Conservation (phyloP, 2,888 invertebrate species). For the Scotopteryx bipunctaria region DNA sequence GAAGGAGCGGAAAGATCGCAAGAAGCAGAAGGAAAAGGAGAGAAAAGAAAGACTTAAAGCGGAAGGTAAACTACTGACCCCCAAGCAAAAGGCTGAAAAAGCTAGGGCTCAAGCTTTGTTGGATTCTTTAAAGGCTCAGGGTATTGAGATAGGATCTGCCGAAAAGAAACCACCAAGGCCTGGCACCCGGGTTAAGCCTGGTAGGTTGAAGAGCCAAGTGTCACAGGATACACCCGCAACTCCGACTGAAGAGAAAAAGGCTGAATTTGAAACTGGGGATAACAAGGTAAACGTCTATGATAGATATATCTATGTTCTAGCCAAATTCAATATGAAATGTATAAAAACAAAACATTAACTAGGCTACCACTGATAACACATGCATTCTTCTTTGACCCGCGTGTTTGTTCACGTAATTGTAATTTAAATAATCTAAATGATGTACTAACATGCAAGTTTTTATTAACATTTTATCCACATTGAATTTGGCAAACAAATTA, state of each 20-base stretch:
- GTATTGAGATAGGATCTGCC: conserved; percentile 90
- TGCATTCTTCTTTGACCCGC: no score
- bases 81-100: conserved; percentile 96
- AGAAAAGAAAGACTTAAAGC: conserved; percentile 95
- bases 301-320: no score
- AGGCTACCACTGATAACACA: no score
- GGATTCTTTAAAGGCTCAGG: conserved; percentile 94
- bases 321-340: no score
- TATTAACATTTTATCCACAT: no score
- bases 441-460: no score
- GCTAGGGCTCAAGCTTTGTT: conserved; percentile 94
- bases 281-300: conserved; percentile 77
- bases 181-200: conserved; percentile 89
- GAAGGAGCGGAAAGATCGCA: conserved; percentile 93
- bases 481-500: no score
- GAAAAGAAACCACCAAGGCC: conserved; percentile 85
- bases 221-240: conserved; percentile 82
- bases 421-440: no score
- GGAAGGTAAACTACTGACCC: conserved; percentile 97
- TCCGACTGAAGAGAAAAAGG: conserved; percentile 73
- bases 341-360: no score
- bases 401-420: no score
- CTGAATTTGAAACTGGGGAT: conserved; percentile 80
- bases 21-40: conserved; percentile 96
- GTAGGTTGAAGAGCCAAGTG: conserved; percentile 86